These are phyloP conservation scores for Synanthedon formicaeformis DNA, from an alignment of 2,888 invertebrate genomes.

Conservation along the genomic window DNA sequence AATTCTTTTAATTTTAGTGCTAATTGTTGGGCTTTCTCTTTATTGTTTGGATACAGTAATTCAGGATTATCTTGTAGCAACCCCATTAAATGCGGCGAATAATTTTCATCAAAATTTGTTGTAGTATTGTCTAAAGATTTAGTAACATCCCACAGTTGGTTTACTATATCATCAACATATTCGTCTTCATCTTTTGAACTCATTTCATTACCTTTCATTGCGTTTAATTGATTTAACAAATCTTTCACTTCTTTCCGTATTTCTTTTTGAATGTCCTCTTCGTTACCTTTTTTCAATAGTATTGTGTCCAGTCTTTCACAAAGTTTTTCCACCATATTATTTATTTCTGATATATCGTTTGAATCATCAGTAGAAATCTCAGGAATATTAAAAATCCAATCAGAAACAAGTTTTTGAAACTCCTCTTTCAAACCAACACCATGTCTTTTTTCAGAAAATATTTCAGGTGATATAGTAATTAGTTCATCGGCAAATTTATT, in stretches of 20 bases:
- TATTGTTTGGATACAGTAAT: too few relatives aligned
- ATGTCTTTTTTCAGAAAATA: constrained; percentile 1
- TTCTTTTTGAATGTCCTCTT: constrained; percentile 7
- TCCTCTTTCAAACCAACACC: constrained; percentile 1
- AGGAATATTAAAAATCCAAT: constrained; percentile 10
- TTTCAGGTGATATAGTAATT: constrained; percentile 7
- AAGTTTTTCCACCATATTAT: neutral
- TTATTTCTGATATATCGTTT: neutral
- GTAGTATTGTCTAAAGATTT: neutral
- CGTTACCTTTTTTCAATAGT: constrained; percentile 8
- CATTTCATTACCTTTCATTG: neutral
- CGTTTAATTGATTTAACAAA: constrained; percentile 3
- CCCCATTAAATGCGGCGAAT: too few relatives aligned
- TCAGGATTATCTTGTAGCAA: too few relatives aligned
- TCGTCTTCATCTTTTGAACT: neutral
- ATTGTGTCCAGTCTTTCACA: neutral
- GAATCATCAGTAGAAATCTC: constrained; percentile 1
- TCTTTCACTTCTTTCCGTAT: constrained; percentile 10
- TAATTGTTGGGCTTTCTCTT: too few relatives aligned
- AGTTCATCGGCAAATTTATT: constrained; percentile 12
- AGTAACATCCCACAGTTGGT: neutral
- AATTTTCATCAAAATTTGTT: neutral
- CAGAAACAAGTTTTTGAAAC: constrained; percentile 7
- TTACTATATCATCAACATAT: neutral
- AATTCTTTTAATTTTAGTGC: too few relatives aligned